phyloP scores from a whole-genome alignment of 1,140 invertebrate genomes.

The Drosophila guanche region DNA sequence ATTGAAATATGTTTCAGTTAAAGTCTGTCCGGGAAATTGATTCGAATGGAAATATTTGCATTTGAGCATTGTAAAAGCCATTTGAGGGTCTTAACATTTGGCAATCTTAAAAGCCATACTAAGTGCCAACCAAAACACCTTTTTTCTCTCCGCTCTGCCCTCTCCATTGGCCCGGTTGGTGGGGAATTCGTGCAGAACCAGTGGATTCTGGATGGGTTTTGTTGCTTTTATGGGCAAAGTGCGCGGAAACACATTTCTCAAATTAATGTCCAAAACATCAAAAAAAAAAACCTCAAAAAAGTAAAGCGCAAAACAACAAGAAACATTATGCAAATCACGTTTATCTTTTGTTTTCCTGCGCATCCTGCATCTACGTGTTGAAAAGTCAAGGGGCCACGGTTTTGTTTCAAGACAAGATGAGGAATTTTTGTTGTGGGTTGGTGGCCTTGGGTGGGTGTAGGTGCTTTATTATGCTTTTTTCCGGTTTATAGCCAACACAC shows the following conservation, averaged over 20 bases:
- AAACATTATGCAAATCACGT: constrained; percentile 58
- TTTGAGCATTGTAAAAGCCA: constrained; percentile 13
- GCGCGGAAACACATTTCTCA: constrained; percentile 34
- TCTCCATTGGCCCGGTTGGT: background rate
- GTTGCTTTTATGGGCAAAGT: background rate
- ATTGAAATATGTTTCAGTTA: constrained; percentile 52
- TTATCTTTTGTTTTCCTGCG: constrained; percentile 26
- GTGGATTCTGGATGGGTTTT: constrained; percentile 37
- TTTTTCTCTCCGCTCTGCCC: background rate
- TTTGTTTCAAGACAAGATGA: constrained; percentile 30
- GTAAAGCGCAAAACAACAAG: constrained; percentile 6
- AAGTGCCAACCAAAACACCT: constrained; percentile 15
- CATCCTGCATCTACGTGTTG: constrained; percentile 26
- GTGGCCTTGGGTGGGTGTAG: background rate
- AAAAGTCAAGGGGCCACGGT: constrained; percentile 35
- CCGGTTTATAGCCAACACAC: constrained; percentile 40
- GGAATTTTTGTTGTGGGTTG: background rate
- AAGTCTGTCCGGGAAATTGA: constrained; percentile 30
- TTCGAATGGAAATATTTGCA: constrained; percentile 57
- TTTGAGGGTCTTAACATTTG: constrained; percentile 16
- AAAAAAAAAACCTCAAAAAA: too few species aligned
- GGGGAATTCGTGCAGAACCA: background rate
- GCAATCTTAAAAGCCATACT: constrained; percentile 30
- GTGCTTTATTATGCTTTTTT: background rate
- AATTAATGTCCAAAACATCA: constrained; percentile 46